Conservation (phyloP, 2,113 vertebrate species). For the Ciconia boyciana region DNA sequence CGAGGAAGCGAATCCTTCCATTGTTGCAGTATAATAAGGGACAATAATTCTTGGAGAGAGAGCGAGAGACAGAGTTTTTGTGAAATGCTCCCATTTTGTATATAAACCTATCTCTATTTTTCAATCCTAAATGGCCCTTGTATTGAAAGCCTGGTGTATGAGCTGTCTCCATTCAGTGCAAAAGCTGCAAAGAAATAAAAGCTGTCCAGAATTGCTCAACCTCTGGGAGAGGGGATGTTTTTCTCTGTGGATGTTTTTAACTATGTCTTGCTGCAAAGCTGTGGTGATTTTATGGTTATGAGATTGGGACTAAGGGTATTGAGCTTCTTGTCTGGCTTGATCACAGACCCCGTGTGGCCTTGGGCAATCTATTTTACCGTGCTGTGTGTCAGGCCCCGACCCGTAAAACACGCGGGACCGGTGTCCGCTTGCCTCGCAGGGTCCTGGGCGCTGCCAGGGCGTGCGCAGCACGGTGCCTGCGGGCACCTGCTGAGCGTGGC, state of each 20-base stretch:
- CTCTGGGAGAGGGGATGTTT: background rate
- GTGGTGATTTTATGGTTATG: background rate
- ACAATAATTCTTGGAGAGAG: constrained; percentile 35
- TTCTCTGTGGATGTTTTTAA: background rate
- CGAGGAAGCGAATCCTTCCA: background rate
- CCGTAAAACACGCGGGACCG: fast-evolving
- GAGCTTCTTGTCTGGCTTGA: background rate
- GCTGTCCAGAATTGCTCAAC: background rate
- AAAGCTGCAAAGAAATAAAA: constrained; percentile 2
- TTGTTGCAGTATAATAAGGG: constrained; percentile 41
- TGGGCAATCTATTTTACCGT: background rate
- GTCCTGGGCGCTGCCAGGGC: background rate
- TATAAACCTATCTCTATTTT: constrained; percentile 45
- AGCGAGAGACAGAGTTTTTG: background rate
- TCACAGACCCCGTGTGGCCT: fast-evolving
- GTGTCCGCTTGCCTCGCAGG: background rate
- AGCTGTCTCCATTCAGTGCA: background rate
- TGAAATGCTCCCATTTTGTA: constrained; percentile 36
- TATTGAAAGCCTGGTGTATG: background rate
- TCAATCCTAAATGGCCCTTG: constrained; percentile 37
- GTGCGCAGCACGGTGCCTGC: background rate
- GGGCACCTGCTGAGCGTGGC: background rate
- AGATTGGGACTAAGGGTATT: background rate
- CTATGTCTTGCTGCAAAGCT: background rate
- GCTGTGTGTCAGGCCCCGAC: no score